phyloP scores from a whole-genome alignment of 2,888 invertebrate species.

The Drosophila borealis region DNA sequence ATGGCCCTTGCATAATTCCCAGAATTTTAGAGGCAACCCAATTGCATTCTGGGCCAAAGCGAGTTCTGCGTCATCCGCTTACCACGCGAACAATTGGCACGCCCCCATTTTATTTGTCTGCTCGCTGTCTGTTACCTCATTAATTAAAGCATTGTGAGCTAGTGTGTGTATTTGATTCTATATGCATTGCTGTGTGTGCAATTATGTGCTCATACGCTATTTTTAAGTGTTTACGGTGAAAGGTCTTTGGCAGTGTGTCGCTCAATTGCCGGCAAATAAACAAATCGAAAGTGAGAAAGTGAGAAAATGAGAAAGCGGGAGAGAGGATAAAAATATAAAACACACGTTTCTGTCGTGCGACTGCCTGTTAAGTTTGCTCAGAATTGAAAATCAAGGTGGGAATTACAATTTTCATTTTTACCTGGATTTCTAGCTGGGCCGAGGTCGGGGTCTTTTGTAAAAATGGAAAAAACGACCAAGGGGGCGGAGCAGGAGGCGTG shows the following conservation, averaged over 20 bases:
- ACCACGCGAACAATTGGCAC: conserved; percentile 34
- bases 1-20: neutral
- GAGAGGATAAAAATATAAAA: neutral
- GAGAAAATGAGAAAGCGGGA: conserved; percentile 1
- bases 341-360: conserved; percentile 5
- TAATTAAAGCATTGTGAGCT: conserved; percentile 41
- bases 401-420: neutral
- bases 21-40: conserved; percentile 33
- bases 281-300: conserved; percentile 11
- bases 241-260: conserved; percentile 52
- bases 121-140: conserved; percentile 62
- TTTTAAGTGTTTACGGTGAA: conserved; percentile 48
- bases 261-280: conserved; percentile 5
- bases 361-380: neutral
- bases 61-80: conserved; percentile 6
- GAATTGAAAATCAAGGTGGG: neutral
- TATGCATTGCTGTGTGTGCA: conserved; percentile 22
- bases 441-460: too few species aligned
- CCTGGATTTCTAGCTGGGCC: too few species aligned
- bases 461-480: too few species aligned
- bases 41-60: conserved; percentile 25
- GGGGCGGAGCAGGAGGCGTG: too few species aligned
- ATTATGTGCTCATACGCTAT: conserved; percentile 38
- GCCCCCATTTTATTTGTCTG: conserved; percentile 48
- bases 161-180: conserved; percentile 1